Evolutionary conservation across 2,113 vertebrate genomes (phyloP), one percentile per base, ranked within the genome.

Genomic region (Bujurquina vittata): DNA sequence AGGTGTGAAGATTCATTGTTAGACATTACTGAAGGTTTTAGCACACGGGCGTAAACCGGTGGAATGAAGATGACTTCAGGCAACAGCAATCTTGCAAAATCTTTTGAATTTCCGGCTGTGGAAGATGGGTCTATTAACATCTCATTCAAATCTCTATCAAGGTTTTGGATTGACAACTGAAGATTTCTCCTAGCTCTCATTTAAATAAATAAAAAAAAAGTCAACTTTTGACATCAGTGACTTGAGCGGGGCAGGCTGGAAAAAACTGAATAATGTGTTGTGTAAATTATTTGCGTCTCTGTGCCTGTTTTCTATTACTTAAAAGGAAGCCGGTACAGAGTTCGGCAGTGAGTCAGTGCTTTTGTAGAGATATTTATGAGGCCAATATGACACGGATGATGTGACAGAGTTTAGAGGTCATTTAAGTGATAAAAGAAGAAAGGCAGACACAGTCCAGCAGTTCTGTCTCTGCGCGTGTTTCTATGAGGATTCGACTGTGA

Each of bases 321-420:
- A 49, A 84, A 77, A 84, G 67, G 46, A 83, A 63, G 75, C 59
- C 79, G 43, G 77, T 54, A 77, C 33, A 67, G 81, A 77, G 81
- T 23, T 60, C 37, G 59, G 75, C 75, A 56, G 80, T 84, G 75
- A 85, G 79, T 88, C 90, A 69, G 69, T 72, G 83, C 77, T 89
- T 84, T 78, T 85, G 59, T 77, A 65, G 57, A 75, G 79, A 79
- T 83, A 86, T 89, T 90, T 87, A 90, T 79, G 84, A 85, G 80
- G 76, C 83, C 73, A 52, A 65, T 88, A 77, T 88, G 80, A 88
- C 85, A 80, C 18, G 14, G 79, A 78, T 88, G 85, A 87, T 85
- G 81, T 83, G 76, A 77, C 60, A 49, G 75, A 89, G 87, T 86
- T 77, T 86, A 85, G 87, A 92, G 90, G 91, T 93, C 88, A 85